Base-by-base conservation (phyloP, 2,797 vertebrate species). In the Myotis findleyi region DNA sequence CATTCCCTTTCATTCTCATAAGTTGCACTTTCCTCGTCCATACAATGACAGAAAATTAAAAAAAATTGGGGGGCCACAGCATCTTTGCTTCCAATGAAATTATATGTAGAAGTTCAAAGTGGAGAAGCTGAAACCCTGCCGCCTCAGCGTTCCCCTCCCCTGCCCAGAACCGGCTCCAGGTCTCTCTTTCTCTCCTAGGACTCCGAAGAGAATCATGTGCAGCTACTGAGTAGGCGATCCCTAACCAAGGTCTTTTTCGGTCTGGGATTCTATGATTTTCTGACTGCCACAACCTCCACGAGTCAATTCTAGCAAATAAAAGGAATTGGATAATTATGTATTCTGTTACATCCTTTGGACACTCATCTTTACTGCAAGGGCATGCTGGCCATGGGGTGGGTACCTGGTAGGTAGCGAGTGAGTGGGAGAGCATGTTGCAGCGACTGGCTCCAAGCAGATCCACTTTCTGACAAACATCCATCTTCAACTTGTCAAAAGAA, bases 401-500 rank as follows among this genome's bases (percentile, higher is more conserved):
- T 97, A 98, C 98, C 99, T 99, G 99, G 96, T 98, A 98, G 68
- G 98, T 98, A 55, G 98, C 97, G 94, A 99, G 99, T 2, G 99
- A 99, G 80, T 98, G 98, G 66, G 99, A 99, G 4, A 99, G 96
- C 98, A 99, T 98, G 95, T 99, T 99, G 95, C 99, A 99, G 96
- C 98, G 98, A 76, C 98, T 99, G 6, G 99, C 98, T 95, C 99
- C 99, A 87, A 99, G 98, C 97, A 99, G 98, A 93, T 99, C 99
- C 75, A 99, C 98, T 97, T 99, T 99, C 98, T 99, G 99, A 98
- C 99, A 99, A 82, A 99, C 94, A 0, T 99, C 99, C 13, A 98
- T 99, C 97, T 99, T 99, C 94, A 99, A 98, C 95, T 99, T 99
- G 97, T 99, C 99, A 93, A 98, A 99, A 85, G 99, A 98, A 83